Conservation (phyloP, 1,140 invertebrate species). For the Coelopa frigida region DNA sequence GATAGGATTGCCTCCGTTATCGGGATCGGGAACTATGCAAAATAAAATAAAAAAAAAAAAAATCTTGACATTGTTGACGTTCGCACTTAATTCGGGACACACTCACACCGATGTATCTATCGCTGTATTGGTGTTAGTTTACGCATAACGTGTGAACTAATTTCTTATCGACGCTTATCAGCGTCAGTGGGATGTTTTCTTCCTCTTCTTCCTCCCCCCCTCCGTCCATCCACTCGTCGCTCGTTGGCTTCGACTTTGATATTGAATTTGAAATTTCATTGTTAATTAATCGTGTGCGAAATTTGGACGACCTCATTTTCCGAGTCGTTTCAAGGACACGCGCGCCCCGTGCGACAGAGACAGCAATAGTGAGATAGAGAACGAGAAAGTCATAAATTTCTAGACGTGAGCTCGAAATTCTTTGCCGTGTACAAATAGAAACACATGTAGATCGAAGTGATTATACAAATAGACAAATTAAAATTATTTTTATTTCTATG, state of each 20-base stretch:
- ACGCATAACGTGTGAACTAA: conserved; percentile 1
- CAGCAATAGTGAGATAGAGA: no score
- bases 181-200: not conserved
- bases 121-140: not conserved
- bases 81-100: no score
- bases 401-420: no score
- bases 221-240: conserved; percentile 5
- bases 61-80: conserved; percentile 9
- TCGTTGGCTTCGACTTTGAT: conserved; percentile 24
- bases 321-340: conserved; percentile 6
- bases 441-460: no score
- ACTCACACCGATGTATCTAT: no score
- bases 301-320: not conserved
- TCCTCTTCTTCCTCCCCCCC: not conserved
- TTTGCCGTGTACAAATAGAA: no score
- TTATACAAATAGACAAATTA: no score
- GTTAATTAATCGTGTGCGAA: conserved; percentile 33
- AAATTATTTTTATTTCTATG: no score
- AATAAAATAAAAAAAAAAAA: conserved; percentile 8
- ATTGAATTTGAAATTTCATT: conserved; percentile 44
- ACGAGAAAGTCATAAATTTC: no score
- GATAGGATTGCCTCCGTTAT: no score
- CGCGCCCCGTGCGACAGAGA: no score
- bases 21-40: no score
- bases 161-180: not conserved